Evolutionary conservation across 2,888 invertebrate species (phyloP).

Genomic region (Euzetes globulus): DNA sequence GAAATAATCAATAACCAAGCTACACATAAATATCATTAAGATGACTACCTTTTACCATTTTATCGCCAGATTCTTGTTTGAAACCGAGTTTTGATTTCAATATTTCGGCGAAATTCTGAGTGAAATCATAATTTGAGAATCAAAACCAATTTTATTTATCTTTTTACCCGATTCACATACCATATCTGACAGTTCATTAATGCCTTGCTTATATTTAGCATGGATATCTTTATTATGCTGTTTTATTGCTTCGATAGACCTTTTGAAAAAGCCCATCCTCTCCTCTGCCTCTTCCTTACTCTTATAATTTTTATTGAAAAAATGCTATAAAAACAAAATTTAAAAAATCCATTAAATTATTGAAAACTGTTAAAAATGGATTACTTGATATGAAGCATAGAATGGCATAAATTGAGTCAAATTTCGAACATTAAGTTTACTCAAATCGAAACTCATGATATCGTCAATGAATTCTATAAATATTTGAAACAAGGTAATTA

Average conservation of each 20-base stretch:
- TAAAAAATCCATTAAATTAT: too few species aligned
- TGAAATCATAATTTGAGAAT: too few species aligned
- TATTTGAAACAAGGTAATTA: not conserved
- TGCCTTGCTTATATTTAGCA: not conserved
- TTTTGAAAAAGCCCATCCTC: not conserved
- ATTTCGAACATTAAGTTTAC: not conserved
- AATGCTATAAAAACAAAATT: not conserved
- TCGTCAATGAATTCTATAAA: not conserved
- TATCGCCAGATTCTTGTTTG: not conserved
- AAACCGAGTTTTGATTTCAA: not conserved
- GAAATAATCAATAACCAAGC: not conserved
- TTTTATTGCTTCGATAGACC: not conserved
- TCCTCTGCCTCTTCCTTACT: not conserved
- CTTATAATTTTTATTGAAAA: not conserved
- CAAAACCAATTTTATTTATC: not conserved
- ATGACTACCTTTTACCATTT: not conserved
- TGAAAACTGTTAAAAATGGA: not conserved
- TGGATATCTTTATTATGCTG: not conserved
- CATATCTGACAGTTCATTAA: constrained; percentile 10
- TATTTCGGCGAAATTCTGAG: not conserved
- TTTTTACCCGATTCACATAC: not conserved
- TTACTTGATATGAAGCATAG: not conserved
- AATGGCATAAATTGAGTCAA: not conserved
- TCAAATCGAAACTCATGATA: not conserved
- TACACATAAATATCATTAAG: not conserved